phyloP scores from a whole-genome alignment of 2,888 invertebrate genomes.

The Platynereis dumerilii region DNA sequence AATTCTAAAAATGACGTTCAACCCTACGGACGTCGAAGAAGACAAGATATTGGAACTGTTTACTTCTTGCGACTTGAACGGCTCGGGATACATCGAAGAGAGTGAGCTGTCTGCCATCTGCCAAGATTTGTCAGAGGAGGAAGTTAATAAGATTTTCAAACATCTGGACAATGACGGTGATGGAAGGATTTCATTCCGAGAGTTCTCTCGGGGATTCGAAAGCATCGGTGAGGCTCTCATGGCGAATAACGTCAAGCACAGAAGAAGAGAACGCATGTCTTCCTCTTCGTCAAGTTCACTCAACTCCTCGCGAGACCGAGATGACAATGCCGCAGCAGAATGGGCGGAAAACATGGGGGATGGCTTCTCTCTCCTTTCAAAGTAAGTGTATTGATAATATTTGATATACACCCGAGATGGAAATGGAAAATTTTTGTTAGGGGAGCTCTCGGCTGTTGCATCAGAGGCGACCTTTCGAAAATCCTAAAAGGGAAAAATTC shows the following conservation, averaged over 20 bases:
- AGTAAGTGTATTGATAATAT: conserved; percentile 20
- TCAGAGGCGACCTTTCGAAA: too few species aligned
- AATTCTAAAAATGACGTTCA: too few species aligned
- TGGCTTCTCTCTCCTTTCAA: conserved; percentile 9
- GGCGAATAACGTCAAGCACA: background rate
- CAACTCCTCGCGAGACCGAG: background rate
- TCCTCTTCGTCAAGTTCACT: background rate
- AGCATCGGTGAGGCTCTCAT: conserved; percentile 21
- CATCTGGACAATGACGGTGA: conserved; percentile 67
- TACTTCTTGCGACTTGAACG: conserved; percentile 64
- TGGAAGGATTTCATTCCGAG: conserved; percentile 66
- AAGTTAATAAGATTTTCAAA: conserved; percentile 66
- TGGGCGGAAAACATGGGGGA: conserved; percentile 6
- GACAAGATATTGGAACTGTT: conserved; percentile 59
- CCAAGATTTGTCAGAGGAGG: conserved; percentile 63
- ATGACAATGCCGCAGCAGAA: background rate
- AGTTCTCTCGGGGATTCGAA: conserved; percentile 66
- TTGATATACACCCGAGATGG: too few species aligned
- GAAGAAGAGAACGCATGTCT: background rate
- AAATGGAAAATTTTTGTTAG: too few species aligned
- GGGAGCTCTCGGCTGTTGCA: too few species aligned
- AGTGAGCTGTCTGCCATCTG: conserved; percentile 66
- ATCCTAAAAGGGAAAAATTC: too few species aligned
- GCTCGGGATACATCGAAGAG: conserved; percentile 65
- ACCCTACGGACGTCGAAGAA: too few species aligned